These are phyloP conservation scores for Neodiprion pinetum DNA, from an alignment of 1,140 invertebrate genomes.

Conservation along the genomic window DNA sequence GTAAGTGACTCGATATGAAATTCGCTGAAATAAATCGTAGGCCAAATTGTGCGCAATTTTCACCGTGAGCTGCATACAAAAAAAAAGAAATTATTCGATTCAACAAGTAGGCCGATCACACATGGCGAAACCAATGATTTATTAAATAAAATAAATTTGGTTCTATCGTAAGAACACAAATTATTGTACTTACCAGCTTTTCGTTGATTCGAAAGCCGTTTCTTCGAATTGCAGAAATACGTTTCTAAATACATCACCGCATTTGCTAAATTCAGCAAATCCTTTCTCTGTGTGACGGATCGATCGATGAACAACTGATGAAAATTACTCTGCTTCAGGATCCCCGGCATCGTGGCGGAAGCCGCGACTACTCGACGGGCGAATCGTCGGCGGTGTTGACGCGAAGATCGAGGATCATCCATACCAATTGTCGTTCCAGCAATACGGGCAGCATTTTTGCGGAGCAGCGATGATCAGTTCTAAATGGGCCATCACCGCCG, in stretches of 20 bases:
- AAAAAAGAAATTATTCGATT: too few species aligned
- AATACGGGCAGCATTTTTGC: slow-evolving; percentile 45
- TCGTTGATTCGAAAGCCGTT: too few species aligned
- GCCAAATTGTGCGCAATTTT: too few species aligned
- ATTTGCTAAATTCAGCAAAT: background rate
- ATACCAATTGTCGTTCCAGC: slow-evolving; percentile 46
- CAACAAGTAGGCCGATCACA: too few species aligned
- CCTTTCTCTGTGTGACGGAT: background rate
- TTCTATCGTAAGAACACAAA: too few species aligned
- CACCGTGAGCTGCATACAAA: too few species aligned
- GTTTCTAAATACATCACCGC: too few species aligned
- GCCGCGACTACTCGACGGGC: slow-evolving; percentile 24
- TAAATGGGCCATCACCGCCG: slow-evolving; percentile 61
- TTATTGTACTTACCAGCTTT: too few species aligned
- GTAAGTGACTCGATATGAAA: slow-evolving; percentile 12
- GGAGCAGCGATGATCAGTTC: slow-evolving; percentile 53
- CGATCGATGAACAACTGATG: background rate
- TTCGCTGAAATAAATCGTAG: background rate
- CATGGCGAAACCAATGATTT: too few species aligned
- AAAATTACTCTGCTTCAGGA: background rate
- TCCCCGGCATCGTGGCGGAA: slow-evolving; percentile 22
- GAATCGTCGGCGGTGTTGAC: slow-evolving; percentile 49
- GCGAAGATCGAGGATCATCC: slow-evolving; percentile 45
- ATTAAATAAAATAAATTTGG: too few species aligned
- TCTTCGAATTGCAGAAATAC: too few species aligned